These are phyloP conservation scores for Elaphurus davidianus DNA, from an alignment of 2,113 vertebrate species.

Conservation along the genomic window DNA sequence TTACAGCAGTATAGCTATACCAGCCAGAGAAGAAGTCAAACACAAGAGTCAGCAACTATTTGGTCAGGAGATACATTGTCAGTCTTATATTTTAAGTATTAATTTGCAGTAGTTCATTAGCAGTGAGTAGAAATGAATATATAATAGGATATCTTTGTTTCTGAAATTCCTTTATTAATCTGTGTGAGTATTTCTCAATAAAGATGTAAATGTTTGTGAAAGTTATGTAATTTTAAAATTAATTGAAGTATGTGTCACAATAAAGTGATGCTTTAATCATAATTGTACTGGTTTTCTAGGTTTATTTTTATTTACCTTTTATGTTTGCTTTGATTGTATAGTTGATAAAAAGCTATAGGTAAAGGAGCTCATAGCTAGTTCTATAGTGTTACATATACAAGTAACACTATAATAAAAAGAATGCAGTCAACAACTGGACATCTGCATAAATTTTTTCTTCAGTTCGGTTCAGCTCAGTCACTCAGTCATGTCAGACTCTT, in stretches of 20 bases:
- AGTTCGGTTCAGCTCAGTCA: neutral
- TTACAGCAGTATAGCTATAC: neutral
- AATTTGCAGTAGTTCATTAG: neutral
- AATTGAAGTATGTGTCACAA: neutral
- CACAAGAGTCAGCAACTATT: neutral
- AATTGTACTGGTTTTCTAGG: neutral
- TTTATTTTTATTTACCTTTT: constrained; percentile 23
- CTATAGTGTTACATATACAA: neutral
- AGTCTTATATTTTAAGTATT: neutral
- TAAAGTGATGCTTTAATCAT: neutral
- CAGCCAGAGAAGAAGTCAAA: neutral
- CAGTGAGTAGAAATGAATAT: neutral
- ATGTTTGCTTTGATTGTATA: neutral
- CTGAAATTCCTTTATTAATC: neutral
- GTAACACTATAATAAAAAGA: neutral
- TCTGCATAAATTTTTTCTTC: neutral
- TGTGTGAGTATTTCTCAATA: neutral
- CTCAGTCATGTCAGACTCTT: neutral
- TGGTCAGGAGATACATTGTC: neutral
- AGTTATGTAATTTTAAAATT: neutral
- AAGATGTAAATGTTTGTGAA: neutral
- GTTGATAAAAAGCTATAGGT: neutral
- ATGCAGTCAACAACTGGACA: neutral
- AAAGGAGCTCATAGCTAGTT: neutral
- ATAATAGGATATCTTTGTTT: neutral